Evolutionary conservation across 2,888 invertebrate species (phyloP), one percentile per base, ranked within the genome.

Genomic region (Lasioglossum lativentre): DNA sequence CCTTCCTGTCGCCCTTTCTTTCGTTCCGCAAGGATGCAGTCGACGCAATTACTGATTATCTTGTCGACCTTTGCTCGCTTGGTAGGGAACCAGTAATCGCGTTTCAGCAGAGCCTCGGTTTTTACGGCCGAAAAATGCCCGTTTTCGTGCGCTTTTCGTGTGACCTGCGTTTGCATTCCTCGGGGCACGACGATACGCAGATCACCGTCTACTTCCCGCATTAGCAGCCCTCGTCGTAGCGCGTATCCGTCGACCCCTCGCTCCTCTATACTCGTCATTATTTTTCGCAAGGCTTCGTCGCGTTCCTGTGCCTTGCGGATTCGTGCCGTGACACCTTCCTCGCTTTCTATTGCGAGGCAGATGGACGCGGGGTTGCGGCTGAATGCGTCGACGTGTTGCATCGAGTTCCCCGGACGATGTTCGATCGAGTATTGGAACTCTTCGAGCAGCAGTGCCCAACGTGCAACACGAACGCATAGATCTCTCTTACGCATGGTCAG

Each of bases 111-210:
- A 0, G 42, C 42, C 14, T 42, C 42, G 14, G 42, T 71, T 71
- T 71, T 71, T 12, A 5, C 12, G 4, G n/a, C 23, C 38, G 70
- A n/a, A n/a, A 71, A 71, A n/a, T 71, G 70, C 12, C 70, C 27
- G n/a, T 38, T 59, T n/a, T 74, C 74, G 16, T 74, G 56, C 2
- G 40, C 3, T n/a, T 40, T 56, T 16, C 74, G 14, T 2, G 66
- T 75, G 10, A 47, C 30, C 66, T 12, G 6, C 45, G 16, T 16
- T 23, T 76, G 76, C 68, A 76, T 68, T 10, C 23, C 76, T 16
- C 16, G 45, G 0, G 76, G 52, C 0, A 70, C 70, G 1, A 77
- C 52, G 19, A 70, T 38, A 16, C 68, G 77, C 4, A 52, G 16
- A 2, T 74, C 73, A 3, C 66, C 47, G 19, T 74, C 66, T 0